These are phyloP conservation scores for Polietes domitor DNA, from an alignment of 2,888 invertebrate genomes.

Conservation along the genomic window DNA sequence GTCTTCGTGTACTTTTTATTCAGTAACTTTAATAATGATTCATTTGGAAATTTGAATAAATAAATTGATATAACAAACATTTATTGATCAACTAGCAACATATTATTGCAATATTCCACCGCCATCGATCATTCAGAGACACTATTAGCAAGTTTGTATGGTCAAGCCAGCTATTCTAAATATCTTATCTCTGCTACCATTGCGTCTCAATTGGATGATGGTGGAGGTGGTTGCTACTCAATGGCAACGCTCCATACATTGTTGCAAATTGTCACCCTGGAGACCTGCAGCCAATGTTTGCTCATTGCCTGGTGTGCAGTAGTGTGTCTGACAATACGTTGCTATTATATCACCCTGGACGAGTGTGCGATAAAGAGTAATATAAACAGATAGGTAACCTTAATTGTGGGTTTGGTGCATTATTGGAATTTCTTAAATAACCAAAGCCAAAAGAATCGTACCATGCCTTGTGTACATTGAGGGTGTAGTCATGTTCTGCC, in stretches of 20 bases:
- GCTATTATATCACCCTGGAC: conserved; percentile 39
- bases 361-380: conserved; percentile 22
- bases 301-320: not conserved
- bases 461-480: conserved; percentile 19
- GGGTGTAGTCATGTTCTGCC: conserved; percentile 50
- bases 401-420: conserved; percentile 58
- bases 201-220: too few species aligned
- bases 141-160: conserved; percentile 30
- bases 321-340: not conserved
- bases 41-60: too few species aligned
- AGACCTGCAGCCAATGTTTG: not conserved
- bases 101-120: too few species aligned
- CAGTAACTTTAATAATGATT: too few species aligned
- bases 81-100: too few species aligned
- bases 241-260: conserved; percentile 33
- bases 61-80: too few species aligned
- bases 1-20: too few species aligned
- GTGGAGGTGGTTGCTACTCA: conserved; percentile 17
- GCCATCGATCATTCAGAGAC: too few species aligned
- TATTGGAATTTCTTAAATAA: conserved; percentile 53
- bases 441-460: conserved; percentile 16
- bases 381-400: conserved; percentile 17
- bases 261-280: conserved; percentile 45
- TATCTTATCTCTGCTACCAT: not conserved
- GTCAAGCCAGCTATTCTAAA: conserved; percentile 23